Percentiles rank a stretch among this genome's conserved stretches.
phyloP scores from a whole-genome alignment of 2,888 invertebrate genomes.

The Pollenia labialis region DNA sequence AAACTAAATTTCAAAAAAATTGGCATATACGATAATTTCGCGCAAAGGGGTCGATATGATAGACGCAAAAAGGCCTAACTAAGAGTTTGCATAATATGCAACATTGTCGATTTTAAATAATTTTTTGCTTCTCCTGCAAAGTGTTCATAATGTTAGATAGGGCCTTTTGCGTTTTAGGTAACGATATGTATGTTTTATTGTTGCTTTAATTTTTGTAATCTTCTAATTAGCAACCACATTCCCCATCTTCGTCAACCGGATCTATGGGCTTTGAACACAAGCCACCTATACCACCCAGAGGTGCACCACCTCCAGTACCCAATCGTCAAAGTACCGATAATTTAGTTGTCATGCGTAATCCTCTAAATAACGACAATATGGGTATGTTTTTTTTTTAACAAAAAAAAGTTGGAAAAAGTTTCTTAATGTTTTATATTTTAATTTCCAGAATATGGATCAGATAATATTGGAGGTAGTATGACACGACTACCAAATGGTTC shows the following conservation, averaged over 20 bases:
- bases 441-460: slow-evolving; percentile 58
- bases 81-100: too few relatives aligned
- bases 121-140: too few relatives aligned
- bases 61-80: too few relatives aligned
- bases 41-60: too few relatives aligned
- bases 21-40: too few relatives aligned
- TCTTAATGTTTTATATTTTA: neutral
- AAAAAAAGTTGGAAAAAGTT: neutral
- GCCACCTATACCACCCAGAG: slow-evolving; percentile 86
- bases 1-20: too few relatives aligned
- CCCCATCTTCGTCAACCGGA: slow-evolving; percentile 80
- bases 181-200: too few relatives aligned
- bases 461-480: slow-evolving; percentile 78
- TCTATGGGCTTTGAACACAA: slow-evolving; percentile 84
- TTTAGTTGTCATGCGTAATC: slow-evolving; percentile 81
- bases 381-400: slow-evolving; percentile 75
- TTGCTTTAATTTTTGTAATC: too few relatives aligned
- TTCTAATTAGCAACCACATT: slow-evolving; percentile 76
- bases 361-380: slow-evolving; percentile 78
- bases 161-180: too few relatives aligned
- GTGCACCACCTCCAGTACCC: slow-evolving; percentile 86
- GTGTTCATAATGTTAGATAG: too few relatives aligned
- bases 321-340: slow-evolving; percentile 83
- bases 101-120: too few relatives aligned
- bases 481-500: slow-evolving; percentile 80